These are phyloP conservation scores for Tinamus guttatus DNA, from an alignment of 2,113 vertebrate genomes.

Conservation along the genomic window DNA sequence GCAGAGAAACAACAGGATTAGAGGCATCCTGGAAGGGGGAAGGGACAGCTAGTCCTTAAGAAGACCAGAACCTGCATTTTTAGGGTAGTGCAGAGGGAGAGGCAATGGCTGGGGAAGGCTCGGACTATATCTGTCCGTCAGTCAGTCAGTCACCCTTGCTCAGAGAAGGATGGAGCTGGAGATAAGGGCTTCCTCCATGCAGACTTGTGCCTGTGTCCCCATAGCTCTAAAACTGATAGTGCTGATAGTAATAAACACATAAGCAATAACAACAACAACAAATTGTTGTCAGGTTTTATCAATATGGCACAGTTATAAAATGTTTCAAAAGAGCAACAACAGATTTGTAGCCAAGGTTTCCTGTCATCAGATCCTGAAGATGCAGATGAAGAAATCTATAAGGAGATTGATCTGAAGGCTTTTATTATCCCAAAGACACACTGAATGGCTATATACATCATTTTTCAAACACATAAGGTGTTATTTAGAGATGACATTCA, in stretches of 20 bases:
- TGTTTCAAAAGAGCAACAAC: not conserved
- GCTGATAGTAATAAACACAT: not conserved
- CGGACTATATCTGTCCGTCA: not conserved
- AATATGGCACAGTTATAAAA: not conserved
- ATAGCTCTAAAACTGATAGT: not conserved
- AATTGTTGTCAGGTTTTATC: not conserved
- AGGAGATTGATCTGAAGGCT: not conserved
- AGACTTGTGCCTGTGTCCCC: not conserved
- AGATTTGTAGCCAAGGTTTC: not conserved
- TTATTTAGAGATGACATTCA: constrained; percentile 28
- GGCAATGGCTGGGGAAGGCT: not conserved
- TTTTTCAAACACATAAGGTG: not conserved
- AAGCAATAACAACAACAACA: not conserved
- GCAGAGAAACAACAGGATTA: not conserved
- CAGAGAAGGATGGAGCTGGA: not conserved
- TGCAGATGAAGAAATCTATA: not conserved
- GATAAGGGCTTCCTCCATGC: not conserved
- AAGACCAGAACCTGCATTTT: not conserved
- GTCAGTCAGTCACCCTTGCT: not conserved
- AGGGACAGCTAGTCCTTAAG: not conserved
- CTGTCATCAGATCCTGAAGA: not conserved
- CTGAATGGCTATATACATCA: not conserved
- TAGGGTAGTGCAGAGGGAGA: not conserved
- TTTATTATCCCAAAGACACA: constrained; percentile 28
- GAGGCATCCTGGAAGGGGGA: not conserved